Evolutionary conservation across 2,113 vertebrate genomes (phyloP).

Genomic region (Sprattus sprattus): DNA sequence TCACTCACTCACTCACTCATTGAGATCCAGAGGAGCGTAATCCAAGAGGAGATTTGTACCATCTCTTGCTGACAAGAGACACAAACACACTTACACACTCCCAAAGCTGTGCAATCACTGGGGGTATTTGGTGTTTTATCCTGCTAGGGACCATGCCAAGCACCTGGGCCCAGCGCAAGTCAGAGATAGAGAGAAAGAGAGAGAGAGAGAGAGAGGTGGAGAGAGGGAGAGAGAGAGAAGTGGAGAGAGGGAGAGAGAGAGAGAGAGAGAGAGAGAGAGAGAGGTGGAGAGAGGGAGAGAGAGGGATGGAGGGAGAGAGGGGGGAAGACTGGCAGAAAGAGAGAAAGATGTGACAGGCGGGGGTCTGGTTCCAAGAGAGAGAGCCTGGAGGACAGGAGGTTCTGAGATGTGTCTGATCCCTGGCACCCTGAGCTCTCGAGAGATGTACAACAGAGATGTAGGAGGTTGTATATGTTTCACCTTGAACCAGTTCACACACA

Average conservation of each 20-base stretch:
- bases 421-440: too few relatives aligned
- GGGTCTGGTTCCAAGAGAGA: background rate
- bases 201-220: background rate
- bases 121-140: background rate
- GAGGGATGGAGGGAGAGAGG: background rate
- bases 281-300: background rate
- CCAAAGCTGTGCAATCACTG: background rate
- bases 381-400: background rate
- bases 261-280: background rate
- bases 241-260: background rate
- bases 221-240: conserved; percentile 18
- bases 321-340: background rate
- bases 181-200: background rate
- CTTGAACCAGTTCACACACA: background rate
- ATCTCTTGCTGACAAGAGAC: background rate
- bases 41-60: background rate
- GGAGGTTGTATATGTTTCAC: too few relatives aligned
- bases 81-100: background rate
- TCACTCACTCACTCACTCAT: conserved; percentile 26
- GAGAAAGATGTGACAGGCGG: background rate
- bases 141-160: background rate
- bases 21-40: background rate
- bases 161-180: background rate
- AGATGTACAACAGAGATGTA: too few relatives aligned
- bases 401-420: too few relatives aligned